Evolutionary conservation across 64 coral and sea anemone species (phyloP).

Genomic region (Astreopora myriophthalma): DNA sequence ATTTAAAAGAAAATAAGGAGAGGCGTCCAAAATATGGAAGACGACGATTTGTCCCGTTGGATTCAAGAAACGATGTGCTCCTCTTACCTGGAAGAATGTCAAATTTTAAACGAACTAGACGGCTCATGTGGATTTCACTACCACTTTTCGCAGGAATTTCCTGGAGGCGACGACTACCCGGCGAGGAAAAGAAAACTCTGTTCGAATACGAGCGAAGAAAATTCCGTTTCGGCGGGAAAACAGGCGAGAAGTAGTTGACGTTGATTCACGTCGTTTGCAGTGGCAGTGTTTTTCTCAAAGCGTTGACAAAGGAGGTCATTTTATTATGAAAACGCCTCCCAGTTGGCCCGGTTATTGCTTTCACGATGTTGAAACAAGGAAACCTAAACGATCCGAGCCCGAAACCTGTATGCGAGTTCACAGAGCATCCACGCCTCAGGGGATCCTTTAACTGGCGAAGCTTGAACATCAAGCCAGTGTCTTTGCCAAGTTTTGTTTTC

Average conservation of each 20-base stretch:
- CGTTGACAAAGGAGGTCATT: background rate
- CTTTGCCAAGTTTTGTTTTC: background rate
- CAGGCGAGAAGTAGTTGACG: constrained; percentile 2
- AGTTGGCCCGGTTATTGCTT: background rate
- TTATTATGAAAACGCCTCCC: background rate
- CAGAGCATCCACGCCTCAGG: too few relatives aligned
- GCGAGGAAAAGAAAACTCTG: constrained; percentile 7
- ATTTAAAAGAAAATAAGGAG: background rate
- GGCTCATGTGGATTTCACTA: constrained; percentile 32
- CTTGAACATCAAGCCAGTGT: too few relatives aligned
- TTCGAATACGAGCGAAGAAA: background rate
- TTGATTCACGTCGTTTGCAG: background rate
- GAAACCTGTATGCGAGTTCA: background rate
- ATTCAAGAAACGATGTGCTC: constrained; percentile 56
- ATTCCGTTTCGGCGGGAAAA: constrained; percentile 43
- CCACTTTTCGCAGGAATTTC: background rate
- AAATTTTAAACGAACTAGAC: constrained; percentile 59
- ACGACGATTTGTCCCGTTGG: constrained; percentile 37
- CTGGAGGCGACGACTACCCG: background rate
- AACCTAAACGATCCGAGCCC: background rate
- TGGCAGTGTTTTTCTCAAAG: background rate
- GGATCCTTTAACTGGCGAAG: too few relatives aligned
- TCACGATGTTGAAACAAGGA: background rate
- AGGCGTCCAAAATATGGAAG: background rate
- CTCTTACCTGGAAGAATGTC: constrained; percentile 50